phyloP scores from a whole-genome alignment of 1,140 invertebrate species.

The Subanguina moxae region DNA sequence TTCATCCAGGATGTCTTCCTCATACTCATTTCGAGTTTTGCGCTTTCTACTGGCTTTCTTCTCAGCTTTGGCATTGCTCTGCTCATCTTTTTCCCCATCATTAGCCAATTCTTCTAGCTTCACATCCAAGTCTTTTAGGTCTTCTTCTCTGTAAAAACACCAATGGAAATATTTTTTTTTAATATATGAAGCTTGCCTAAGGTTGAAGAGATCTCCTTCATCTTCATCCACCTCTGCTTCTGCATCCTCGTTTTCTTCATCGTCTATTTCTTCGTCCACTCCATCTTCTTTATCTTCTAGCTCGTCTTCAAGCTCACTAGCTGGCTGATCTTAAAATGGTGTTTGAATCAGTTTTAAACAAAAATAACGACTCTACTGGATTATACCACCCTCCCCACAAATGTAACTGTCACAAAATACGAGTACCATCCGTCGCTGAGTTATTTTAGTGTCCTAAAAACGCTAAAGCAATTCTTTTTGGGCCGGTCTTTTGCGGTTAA shows the following conservation, averaged over 20 bases:
- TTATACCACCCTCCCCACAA: too few species aligned
- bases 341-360: too few species aligned
- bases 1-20: constrained; percentile 15
- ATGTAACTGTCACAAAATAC: too few species aligned
- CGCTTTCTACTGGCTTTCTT: neutral
- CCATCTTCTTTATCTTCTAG: neutral
- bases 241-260: constrained; percentile 14
- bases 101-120: neutral
- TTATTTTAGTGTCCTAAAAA: too few species aligned
- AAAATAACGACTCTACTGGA: too few species aligned
- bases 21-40: constrained; percentile 1
- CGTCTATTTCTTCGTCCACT: constrained; percentile 1
- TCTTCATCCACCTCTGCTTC: neutral
- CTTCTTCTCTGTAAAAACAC: constrained; percentile 17
- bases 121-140: neutral
- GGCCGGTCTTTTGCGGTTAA: too few species aligned
- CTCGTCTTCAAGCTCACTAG: too few species aligned
- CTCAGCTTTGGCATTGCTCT: neutral
- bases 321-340: too few species aligned
- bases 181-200: neutral
- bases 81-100: neutral
- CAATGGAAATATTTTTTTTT: neutral
- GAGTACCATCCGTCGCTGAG: too few species aligned
- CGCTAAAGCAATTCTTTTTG: too few species aligned
- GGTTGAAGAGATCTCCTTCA: neutral